Conservation (phyloP, 53 echinoderm and acorn worm species). For the Crossaster papposus region DNA sequence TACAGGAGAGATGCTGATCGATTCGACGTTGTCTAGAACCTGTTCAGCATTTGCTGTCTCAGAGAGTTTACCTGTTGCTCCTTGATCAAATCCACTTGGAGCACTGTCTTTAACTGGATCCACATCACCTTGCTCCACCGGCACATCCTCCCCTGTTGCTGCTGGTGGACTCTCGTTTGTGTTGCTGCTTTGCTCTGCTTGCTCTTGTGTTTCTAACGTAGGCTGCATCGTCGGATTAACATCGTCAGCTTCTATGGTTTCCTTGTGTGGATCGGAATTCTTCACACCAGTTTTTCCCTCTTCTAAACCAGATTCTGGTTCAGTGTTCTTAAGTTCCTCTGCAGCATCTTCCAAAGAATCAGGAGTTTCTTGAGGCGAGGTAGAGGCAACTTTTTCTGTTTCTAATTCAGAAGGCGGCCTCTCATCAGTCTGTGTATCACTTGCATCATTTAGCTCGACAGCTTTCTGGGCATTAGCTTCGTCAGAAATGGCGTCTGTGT, state of each 20-base stretch:
- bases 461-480: neutral
- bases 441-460: neutral
- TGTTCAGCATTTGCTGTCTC: neutral
- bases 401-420: neutral
- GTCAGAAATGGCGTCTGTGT: neutral
- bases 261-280: neutral
- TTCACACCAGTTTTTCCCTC: neutral
- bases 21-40: too few relatives aligned
- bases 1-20: neutral
- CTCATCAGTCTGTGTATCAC: neutral
- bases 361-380: neutral
- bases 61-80: neutral
- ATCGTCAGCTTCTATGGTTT: neutral
- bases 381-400: neutral
- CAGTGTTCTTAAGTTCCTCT: neutral
- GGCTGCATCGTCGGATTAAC: neutral
- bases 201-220: neutral
- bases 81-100: neutral
- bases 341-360: slow-evolving; percentile 25
- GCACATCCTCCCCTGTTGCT: neutral
- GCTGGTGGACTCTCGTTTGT: neutral
- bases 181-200: slow-evolving; percentile 12
- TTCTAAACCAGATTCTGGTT: neutral
- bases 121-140: neutral
- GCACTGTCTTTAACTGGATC: neutral